Evolutionary conservation across 2,797 vertebrate species (phyloP).

Genomic region (Enteromius afrohamiltoni): DNA sequence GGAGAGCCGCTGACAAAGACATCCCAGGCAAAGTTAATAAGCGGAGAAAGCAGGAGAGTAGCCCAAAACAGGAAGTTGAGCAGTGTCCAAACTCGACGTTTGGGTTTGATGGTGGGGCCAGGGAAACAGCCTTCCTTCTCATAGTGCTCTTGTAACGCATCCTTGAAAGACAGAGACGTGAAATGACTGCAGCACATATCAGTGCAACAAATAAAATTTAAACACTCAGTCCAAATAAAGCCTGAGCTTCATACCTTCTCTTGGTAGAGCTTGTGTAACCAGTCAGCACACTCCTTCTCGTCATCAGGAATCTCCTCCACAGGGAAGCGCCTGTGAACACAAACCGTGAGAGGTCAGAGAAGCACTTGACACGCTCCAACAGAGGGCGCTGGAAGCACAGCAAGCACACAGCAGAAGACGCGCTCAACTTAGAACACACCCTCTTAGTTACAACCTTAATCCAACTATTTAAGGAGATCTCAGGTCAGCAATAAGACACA

Average conservation of each 20-base stretch:
- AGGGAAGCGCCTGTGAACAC: slow-evolving; percentile 84
- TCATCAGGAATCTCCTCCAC: slow-evolving; percentile 93
- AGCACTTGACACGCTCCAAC: slow-evolving; percentile 7
- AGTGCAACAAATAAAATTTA: background rate
- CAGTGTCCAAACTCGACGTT: slow-evolving; percentile 89
- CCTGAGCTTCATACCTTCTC: slow-evolving; percentile 85
- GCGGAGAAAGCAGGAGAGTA: slow-evolving; percentile 92
- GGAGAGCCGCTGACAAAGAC: slow-evolving; percentile 95
- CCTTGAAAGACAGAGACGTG: slow-evolving; percentile 72
- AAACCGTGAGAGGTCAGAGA: slow-evolving; percentile 1
- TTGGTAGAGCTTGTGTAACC: slow-evolving; percentile 97
- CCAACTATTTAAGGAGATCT: slow-evolving; percentile 7
- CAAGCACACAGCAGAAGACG: background rate
- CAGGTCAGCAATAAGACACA: background rate
- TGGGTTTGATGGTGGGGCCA: slow-evolving; percentile 83
- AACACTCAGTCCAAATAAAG: background rate
- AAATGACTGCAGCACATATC: background rate
- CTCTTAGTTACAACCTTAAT: slow-evolving; percentile 18
- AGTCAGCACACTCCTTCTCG: slow-evolving; percentile 90
- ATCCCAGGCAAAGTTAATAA: slow-evolving; percentile 91
- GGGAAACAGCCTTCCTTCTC: slow-evolving; percentile 89
- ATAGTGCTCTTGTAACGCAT: slow-evolving; percentile 92
- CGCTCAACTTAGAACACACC: background rate
- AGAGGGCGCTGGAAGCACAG: slow-evolving; percentile 39
- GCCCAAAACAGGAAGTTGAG: slow-evolving; percentile 97